Evolutionary conservation across 2,113 vertebrate species (phyloP), one percentile per base, ranked within the genome.

Genomic region (Cacatua alba): DNA sequence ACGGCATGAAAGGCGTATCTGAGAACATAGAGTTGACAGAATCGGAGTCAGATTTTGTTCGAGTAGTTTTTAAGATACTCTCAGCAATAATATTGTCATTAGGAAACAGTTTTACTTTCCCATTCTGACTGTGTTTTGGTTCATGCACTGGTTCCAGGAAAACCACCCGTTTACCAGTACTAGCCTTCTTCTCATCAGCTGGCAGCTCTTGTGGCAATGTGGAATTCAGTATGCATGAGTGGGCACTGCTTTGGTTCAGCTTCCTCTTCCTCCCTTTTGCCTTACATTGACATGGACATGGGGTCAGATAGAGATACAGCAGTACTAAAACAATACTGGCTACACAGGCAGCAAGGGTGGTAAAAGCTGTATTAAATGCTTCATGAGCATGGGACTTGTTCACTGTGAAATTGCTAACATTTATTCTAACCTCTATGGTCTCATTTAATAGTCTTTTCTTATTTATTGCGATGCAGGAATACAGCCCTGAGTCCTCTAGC

Each of bases 351-450:
- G 98, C 98, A 65, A 99, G 98, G 20, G 98, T 99, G 75, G 99
- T 99, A 90, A 99, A 98, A 39, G 98, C 99, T 15, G 99, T 99
- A 97, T 98, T 98, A 91, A 99, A 99, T 70, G 98, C 98, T 80
- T 99, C 98, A 6, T 98, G 93, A 13, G 98, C 88, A 1, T 97
- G 97, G 43, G 97, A 96, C 44, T 87, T 96, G 41, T 91, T 96
- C 15, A 86, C n/a, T 51, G 98, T 98, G 70, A 96, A 76, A 97
- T 99, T 98, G 91, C 98, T 98, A 9, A 99, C 98, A 43, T 97
- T 97, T 80, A 99, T 97, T 57, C 86, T 97, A 79, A 98, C 97
- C 82, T 98, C 98, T 80, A 98, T 91, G 28, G 97, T 98, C 86
- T 98, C 95, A 25, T 96, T 97, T 72, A 98, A 74, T 35, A 96